Base-by-base conservation (phyloP, 2,113 vertebrate genomes). In the Chionodraco myersi region DNA sequence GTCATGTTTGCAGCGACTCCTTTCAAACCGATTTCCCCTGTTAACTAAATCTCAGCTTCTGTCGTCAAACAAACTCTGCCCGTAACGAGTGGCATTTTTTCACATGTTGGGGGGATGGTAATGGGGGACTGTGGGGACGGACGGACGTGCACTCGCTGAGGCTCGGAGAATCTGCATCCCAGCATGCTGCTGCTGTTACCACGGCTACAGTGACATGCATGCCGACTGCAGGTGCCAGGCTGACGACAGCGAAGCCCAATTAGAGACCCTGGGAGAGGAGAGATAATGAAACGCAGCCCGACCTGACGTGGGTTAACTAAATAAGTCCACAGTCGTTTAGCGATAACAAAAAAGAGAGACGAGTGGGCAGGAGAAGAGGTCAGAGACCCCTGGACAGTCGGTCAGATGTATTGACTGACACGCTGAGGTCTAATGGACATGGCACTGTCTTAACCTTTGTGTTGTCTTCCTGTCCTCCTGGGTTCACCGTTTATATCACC, bases 171-270 rank as follows among this genome's bases (percentile, higher is more conserved):
- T 85, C 91, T 89, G 88, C 84, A 80, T 82, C 91, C 62, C 92
- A 88, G 91, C 78, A 72, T 85, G 89, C 84, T 80, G 89, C 92
- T 91, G 89, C 92, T 91, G 94, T 95, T 93, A 92, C 94, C 94
- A 95, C 87, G 91, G 92, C 88, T 94, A 94, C 93, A 83, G 87
- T 75, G 90, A 93, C 90, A 89, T 78, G 78, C 58, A 59, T 88
- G 81, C 88, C 89, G 79, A 93, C 89, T 91, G 91, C 93, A 94
- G 94, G 94, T 94, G 92, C 91, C 88, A 77, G 72, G 65, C 88
- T 65, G 54, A 90, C 92, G 87, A 92, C 90, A 90, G 88, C 11
- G 90, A 92, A 90, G 90, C 82, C 91, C 92, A 94, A 94, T 95
- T 93, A 93, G 90, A 92, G 90, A 90, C 86, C 89, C 86, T 84